These are phyloP conservation scores for Ornithorhynchus anatinus DNA, from an alignment of 2,113 vertebrate species.

Conservation along the genomic window DNA sequence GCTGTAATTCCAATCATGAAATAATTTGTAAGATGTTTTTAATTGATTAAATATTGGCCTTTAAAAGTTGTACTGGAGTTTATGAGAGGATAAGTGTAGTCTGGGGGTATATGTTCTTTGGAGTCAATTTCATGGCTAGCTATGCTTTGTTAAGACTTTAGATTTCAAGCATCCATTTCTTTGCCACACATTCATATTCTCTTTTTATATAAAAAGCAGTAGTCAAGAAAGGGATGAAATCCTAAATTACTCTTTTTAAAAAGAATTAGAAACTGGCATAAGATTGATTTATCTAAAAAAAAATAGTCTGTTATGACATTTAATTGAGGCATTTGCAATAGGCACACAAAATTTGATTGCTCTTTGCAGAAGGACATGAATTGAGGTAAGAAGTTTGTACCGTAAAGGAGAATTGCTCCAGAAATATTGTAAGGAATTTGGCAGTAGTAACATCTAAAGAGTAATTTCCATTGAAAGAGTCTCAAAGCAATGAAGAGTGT, in stretches of 20 bases:
- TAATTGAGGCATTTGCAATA: too few species aligned
- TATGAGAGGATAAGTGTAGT: conserved; percentile 44
- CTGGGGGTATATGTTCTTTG: background rate
- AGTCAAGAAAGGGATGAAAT: background rate
- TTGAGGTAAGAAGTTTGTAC: background rate
- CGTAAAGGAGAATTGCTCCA: background rate
- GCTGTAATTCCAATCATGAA: conserved; percentile 40
- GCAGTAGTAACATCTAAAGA: background rate
- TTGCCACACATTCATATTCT: conserved; percentile 12
- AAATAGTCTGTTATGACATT: background rate
- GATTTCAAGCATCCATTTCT: conserved; percentile 35
- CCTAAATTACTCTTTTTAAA: conserved; percentile 18
- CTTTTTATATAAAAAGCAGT: conserved; percentile 40
- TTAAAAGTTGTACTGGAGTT: conserved; percentile 32
- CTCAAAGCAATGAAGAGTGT: background rate
- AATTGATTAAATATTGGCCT: conserved; percentile 31
- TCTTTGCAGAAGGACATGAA: background rate
- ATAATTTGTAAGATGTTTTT: conserved; percentile 32
- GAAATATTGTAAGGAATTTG: background rate
- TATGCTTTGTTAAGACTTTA: conserved; percentile 48
- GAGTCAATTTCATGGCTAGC: conserved; percentile 8
- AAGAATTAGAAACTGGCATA: background rate
- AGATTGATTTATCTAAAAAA: background rate
- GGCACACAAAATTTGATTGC: background rate
- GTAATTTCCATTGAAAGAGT: background rate